These are phyloP conservation scores for Urechis unicinctus DNA, from an alignment of 2,888 invertebrate genomes.

Conservation along the genomic window DNA sequence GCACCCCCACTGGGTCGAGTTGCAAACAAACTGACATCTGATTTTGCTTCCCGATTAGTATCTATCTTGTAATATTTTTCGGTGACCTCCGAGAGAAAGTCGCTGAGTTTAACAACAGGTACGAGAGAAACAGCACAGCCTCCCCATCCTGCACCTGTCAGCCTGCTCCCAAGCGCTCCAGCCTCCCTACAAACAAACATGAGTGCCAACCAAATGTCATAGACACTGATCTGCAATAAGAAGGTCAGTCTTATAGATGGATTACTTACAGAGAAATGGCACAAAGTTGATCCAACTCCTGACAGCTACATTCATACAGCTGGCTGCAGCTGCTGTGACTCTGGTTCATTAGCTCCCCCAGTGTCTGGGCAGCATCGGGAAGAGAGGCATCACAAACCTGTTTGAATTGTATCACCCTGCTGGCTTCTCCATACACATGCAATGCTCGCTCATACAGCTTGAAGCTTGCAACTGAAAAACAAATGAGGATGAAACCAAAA, in stretches of 20 bases:
- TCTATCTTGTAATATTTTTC: constrained; percentile 10
- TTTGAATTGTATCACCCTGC: constrained; percentile 73
- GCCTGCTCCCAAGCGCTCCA: constrained; percentile 73
- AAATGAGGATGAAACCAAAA: neutral
- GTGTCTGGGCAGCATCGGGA: constrained; percentile 37
- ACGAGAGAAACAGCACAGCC: constrained; percentile 89
- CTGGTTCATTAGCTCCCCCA: constrained; percentile 78
- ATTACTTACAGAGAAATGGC: constrained; percentile 59
- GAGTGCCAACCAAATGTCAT: too few relatives aligned
- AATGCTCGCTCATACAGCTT: constrained; percentile 78
- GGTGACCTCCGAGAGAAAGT: constrained; percentile 26
- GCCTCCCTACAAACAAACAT: constrained; percentile 32
- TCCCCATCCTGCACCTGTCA: constrained; percentile 98
- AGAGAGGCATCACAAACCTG: constrained; percentile 55
- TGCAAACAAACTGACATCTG: constrained; percentile 10
- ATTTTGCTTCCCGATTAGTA: neutral
- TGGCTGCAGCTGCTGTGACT: constrained; percentile 81
- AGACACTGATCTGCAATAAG: neutral
- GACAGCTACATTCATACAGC: constrained; percentile 89
- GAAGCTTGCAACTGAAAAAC: constrained; percentile 51
- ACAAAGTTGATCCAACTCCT: constrained; percentile 76
- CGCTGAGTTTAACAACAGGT: constrained; percentile 56
- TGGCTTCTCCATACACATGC: constrained; percentile 79
- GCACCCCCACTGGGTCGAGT: constrained; percentile 18
- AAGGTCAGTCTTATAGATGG: neutral